Conservation (phyloP, 2,888 invertebrate genomes). For the Rhingia rostrata region DNA sequence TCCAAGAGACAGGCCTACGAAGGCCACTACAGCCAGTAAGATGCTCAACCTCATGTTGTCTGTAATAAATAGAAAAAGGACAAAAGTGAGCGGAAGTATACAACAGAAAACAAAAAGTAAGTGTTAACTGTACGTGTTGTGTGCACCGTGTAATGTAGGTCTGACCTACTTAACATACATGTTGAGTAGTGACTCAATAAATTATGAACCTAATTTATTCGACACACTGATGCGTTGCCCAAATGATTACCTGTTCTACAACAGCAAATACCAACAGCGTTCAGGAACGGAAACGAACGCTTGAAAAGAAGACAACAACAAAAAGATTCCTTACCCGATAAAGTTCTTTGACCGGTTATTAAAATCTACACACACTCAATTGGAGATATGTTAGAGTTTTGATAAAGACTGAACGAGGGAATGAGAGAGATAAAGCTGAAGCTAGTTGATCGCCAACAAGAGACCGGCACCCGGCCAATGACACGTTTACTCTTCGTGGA, state of each 20-base stretch:
- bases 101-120: slow-evolving; percentile 2
- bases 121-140: not conserved
- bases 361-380: slow-evolving; percentile 3
- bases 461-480: slow-evolving; percentile 29
- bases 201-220: too few relatives aligned
- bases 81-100: not conserved
- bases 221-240: too few relatives aligned
- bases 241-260: too few relatives aligned
- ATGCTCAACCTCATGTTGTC: slow-evolving; percentile 75
- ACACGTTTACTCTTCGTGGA: slow-evolving; percentile 17
- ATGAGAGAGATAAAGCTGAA: not conserved
- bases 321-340: not conserved
- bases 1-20: slow-evolving; percentile 84
- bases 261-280: too few relatives aligned
- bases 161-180: too few relatives aligned
- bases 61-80: not conserved
- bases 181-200: too few relatives aligned
- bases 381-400: not conserved
- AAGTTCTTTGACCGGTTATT: slow-evolving; percentile 43
- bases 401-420: not conserved
- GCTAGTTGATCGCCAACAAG: not conserved
- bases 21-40: slow-evolving; percentile 85
- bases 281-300: not conserved
- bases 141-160: too few relatives aligned
- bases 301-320: not conserved